Evolutionary conservation across 1,140 invertebrate species (phyloP).

Genomic region (Lithobius niger): DNA sequence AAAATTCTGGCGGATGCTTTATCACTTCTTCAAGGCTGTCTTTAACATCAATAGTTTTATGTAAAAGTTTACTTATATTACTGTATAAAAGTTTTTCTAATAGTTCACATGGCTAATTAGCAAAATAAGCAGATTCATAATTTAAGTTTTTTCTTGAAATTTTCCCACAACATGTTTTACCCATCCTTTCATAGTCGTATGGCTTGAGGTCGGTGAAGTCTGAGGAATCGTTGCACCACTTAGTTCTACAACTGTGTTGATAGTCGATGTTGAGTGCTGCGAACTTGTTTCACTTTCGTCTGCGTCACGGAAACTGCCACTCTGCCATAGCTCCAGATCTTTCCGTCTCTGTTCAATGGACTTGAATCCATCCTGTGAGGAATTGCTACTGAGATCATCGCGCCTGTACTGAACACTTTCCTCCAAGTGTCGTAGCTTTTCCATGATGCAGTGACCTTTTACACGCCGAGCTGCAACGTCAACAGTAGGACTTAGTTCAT

Average conservation of each 20-base stretch:
- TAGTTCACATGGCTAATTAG: no score
- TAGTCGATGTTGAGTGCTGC: constrained; percentile 33
- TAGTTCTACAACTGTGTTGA: constrained; percentile 32
- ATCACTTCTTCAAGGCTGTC: no score
- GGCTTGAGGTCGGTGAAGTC: constrained; percentile 12
- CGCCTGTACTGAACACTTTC: constrained; percentile 9
- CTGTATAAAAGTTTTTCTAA: no score
- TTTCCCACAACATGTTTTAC: constrained; percentile 38
- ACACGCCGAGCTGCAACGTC: neutral
- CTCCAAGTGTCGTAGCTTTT: constrained; percentile 17
- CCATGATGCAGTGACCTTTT: constrained; percentile 13
- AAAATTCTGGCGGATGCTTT: no score
- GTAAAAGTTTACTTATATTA: no score
- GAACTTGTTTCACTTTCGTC: constrained; percentile 35
- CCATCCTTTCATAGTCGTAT: constrained; percentile 30
- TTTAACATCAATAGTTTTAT: no score
- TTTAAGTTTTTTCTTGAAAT: constrained; percentile 32
- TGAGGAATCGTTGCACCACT: constrained; percentile 14
- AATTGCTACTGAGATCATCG: neutral
- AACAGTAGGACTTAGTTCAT: neutral
- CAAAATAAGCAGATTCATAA: no score
- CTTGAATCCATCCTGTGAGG: constrained; percentile 15
- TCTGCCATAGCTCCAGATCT: constrained; percentile 24
- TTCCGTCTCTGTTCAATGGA: constrained; percentile 23
- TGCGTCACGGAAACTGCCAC: constrained; percentile 19